Conservation (phyloP, 2,797 vertebrate genomes). For the Parambassis ranga region DNA sequence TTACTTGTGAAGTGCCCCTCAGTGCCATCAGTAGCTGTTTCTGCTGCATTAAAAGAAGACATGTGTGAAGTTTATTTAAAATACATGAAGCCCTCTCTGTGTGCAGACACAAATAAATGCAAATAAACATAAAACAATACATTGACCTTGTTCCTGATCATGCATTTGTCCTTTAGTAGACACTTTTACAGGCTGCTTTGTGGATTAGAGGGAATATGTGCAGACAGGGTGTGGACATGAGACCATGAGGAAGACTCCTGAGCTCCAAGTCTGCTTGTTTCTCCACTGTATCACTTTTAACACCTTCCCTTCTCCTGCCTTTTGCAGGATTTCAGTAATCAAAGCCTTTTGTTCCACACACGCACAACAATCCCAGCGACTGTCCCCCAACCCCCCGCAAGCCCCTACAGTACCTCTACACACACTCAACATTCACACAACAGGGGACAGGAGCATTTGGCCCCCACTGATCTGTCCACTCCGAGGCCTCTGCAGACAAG, state of each 20-base stretch:
- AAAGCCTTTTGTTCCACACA: conserved; percentile 83
- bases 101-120: too few relatives aligned
- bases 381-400: conserved; percentile 41
- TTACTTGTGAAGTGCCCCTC: conserved; percentile 34
- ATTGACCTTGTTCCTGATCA: too few relatives aligned
- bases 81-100: too few relatives aligned
- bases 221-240: conserved; percentile 72
- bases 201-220: conserved; percentile 63
- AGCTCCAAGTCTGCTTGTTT: conserved; percentile 54
- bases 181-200: conserved; percentile 24
- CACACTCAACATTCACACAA: conserved; percentile 52
- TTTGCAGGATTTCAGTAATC: conserved; percentile 85
- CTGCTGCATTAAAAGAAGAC: not conserved
- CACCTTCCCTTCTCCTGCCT: conserved; percentile 78
- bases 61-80: not conserved
- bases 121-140: too few relatives aligned
- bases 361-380: conserved; percentile 60
- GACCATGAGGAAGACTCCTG: conserved; percentile 41
- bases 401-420: conserved; percentile 51
- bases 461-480: conserved; percentile 64
- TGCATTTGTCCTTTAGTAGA: not conserved
- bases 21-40: not conserved
- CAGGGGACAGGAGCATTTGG: conserved; percentile 71
- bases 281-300: conserved; percentile 76
- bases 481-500: conserved; percentile 54